Evolutionary conservation across 2,888 invertebrate genomes (phyloP), one percentile per base, ranked within the genome.

Genomic region (Anodontia alba): DNA sequence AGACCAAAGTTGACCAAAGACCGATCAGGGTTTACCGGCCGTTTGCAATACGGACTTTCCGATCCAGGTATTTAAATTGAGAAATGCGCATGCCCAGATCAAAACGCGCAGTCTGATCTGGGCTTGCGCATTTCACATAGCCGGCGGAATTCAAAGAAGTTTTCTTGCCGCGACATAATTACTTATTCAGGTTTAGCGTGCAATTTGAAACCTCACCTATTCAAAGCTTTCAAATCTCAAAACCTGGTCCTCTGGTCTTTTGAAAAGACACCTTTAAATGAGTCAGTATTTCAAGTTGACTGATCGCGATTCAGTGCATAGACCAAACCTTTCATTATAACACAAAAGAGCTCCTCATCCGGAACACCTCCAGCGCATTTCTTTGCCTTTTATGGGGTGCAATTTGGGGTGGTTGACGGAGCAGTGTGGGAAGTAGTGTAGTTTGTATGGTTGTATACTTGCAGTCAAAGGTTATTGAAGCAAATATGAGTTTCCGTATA

Each of bases 371-470:
- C 15, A 26, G 26, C 26, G n/a, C 23, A 54, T 54, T 54, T n/a
- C 54, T 54, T 54, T 54, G n/a, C 54, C 54, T 54, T 54, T 54
- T 54, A 54, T 54, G 54, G 54, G 54, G 54, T 12, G 54, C 54
- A 26, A 54, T 54, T 54, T 26, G 26, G 54, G 54, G 54, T 54
- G 26, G 23, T 54, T 54, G 54, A 15, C 5, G 7, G 54, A 26
- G 8, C 7, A 54, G 54, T 54, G 54, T 54, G 54, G 54, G 54
- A 54, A 54, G 49, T 17, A 10, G 3, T 5, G 3, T 5, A 20
- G 17, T 20, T 26, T 54, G 17, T 54, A 54, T 26, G 26, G 15
- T 26, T 26, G 23, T 54, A 54, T 54, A 54, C 26, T 2, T 5
- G 10, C 23, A 26, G 54, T 26, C 54, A 54, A 23, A 26, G 26